A percentile compares a stretch with the other conserved stretches of the same genome.
Evolutionary conservation across 2,888 invertebrate genomes (phyloP).

Genomic region (Neria commutata): DNA sequence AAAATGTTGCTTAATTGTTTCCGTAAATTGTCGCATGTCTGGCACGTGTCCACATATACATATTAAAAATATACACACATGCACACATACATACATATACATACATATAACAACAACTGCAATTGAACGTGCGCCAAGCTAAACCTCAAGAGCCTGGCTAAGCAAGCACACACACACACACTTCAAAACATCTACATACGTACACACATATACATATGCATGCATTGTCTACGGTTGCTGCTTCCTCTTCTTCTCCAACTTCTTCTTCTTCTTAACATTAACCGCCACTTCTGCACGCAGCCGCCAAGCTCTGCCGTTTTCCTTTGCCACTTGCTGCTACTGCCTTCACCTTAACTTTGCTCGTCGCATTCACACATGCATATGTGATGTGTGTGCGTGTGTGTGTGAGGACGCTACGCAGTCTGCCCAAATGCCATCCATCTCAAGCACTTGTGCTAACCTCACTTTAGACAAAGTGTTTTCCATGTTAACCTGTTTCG

Average conservation of each 20-base stretch:
- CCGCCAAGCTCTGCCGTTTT: neutral
- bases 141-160: too few relatives aligned
- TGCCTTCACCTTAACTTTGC: neutral
- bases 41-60: neutral
- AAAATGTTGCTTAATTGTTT: neutral
- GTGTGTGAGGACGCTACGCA: neutral
- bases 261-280: neutral
- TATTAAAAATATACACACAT: neutral
- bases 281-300: neutral
- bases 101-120: too few relatives aligned
- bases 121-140: too few relatives aligned
- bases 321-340: neutral
- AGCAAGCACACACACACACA: neutral
- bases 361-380: neutral
- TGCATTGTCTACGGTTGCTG: too few relatives aligned
- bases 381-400: neutral
- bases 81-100: neutral
- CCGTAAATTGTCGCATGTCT: conserved; percentile 1
- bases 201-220: neutral
- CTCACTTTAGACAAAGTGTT: neutral
- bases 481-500: neutral
- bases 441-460: neutral
- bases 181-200: neutral
- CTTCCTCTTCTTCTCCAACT: neutral
- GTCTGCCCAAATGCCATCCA: neutral